These are phyloP conservation scores for Ophion ellenae DNA, from an alignment of 2,888 invertebrate species.

Conservation along the genomic window DNA sequence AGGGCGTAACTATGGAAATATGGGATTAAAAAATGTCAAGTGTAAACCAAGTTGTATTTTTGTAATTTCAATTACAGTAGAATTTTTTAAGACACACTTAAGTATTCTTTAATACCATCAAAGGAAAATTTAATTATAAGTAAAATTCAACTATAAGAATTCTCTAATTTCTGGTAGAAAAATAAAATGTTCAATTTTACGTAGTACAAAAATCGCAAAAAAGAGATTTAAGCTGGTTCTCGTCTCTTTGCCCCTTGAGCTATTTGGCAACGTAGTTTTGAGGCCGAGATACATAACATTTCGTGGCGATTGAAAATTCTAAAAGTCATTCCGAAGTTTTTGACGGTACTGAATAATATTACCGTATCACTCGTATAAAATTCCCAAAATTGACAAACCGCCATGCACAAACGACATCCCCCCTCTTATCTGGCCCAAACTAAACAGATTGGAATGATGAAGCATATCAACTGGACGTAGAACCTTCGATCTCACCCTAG, in stretches of 20 bases:
- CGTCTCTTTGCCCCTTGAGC: neutral
- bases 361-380: constrained; percentile 59
- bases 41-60: too few relatives aligned
- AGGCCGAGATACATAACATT: neutral
- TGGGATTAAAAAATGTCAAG: too few relatives aligned
- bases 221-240: neutral
- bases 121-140: too few relatives aligned
- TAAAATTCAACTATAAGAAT: too few relatives aligned
- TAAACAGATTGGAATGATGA: constrained; percentile 65
- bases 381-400: constrained; percentile 62
- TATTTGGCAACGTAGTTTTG: neutral
- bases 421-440: constrained; percentile 3
- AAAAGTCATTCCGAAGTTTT: constrained; percentile 14
- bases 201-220: neutral
- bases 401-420: constrained; percentile 52
- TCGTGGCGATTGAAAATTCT: neutral
- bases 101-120: neutral
- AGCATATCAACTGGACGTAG: constrained; percentile 61
- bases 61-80: too few relatives aligned
- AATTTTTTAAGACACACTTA: too few relatives aligned
- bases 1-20: too few relatives aligned
- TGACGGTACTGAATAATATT: neutral
- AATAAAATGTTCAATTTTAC: neutral
- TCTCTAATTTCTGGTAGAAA: neutral
- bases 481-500: neutral